These are phyloP conservation scores for Taeniopygia guttata DNA, from an alignment of 2,797 vertebrate species.

Conservation along the genomic window DNA sequence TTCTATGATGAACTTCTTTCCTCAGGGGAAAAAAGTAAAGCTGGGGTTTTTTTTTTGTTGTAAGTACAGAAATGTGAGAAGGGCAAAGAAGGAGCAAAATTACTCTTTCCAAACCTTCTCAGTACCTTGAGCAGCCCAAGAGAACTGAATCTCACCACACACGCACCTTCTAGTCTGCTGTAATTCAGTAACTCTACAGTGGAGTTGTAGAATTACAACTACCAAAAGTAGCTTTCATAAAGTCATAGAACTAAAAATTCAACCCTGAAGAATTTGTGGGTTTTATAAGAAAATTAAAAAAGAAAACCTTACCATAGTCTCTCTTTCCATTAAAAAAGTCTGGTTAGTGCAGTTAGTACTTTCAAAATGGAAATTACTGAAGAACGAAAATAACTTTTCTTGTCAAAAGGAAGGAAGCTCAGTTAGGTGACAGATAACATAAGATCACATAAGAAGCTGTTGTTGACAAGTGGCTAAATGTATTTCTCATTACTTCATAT, in stretches of 20 bases:
- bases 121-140: background rate
- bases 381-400: background rate
- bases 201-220: background rate
- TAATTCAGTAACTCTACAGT: background rate
- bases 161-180: background rate
- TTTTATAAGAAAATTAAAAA: background rate
- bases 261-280: background rate
- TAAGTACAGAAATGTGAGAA: background rate
- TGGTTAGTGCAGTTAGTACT: background rate
- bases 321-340: background rate
- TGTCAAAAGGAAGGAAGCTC: constrained; percentile 1
- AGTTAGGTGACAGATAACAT: background rate
- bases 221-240: background rate
- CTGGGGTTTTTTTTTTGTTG: background rate
- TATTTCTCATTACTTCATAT: background rate
- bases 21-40: background rate
- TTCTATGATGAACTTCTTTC: background rate
- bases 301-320: background rate
- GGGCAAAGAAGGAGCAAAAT: background rate
- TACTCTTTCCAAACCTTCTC: background rate
- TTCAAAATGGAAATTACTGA: background rate
- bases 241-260: background rate
- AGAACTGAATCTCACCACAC: background rate
- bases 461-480: background rate
- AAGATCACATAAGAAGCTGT: background rate